Evolutionary conservation across 2,888 invertebrate species (phyloP), one percentile per base, ranked within the genome.

Genomic region (Drosophila lacicola): DNA sequence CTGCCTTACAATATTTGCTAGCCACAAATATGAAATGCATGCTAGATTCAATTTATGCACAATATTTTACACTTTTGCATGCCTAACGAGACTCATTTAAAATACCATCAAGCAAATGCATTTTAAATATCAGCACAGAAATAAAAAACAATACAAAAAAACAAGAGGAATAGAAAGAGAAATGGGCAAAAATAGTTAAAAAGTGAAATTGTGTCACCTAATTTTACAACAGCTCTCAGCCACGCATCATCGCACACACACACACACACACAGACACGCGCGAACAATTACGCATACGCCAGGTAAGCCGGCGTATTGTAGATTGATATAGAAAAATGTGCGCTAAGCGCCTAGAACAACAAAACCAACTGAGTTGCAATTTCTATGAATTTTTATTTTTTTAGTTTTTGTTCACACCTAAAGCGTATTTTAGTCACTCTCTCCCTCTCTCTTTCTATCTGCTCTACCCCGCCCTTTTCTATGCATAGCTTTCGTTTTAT

Each of bases 201-300:
- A 78, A 65, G 63, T 55, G 53, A 87, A 89, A 87, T 81, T 84
- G 89, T 85, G 85, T 85, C 85, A 85, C 89, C 82, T 79, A 87
- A 87, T 84, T 89, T 75, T 72, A 53, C 71, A 78, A 64, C 54
- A 74, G 78, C 87, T 68, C 78, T 73, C 68, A 53, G 64, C 58
- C 37, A 73, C 62, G 68, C 82, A 78, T 84, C 75, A 82, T 82
- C 64, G 71, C 84, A 56, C 60, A 64, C 14, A 36, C 21, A 37
- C 29, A 14, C 4, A 36, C 25, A 25, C 8, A 19, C 17, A 34
- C 44, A 36, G 29, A 33, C 34, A 36, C 37, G n/a, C 11, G 37
- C 17, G 67, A 65, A 74, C 66, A 78, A 62, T 70, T 66, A 78
- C 75, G 60, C 65, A 65, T 80, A 56, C 71, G 68, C 46, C 80